A percentile compares a stretch with the other conserved stretches of the same genome.
Conservation (phyloP, 2,797 vertebrate genomes). For the Hoplostethus atlanticus region DNA sequence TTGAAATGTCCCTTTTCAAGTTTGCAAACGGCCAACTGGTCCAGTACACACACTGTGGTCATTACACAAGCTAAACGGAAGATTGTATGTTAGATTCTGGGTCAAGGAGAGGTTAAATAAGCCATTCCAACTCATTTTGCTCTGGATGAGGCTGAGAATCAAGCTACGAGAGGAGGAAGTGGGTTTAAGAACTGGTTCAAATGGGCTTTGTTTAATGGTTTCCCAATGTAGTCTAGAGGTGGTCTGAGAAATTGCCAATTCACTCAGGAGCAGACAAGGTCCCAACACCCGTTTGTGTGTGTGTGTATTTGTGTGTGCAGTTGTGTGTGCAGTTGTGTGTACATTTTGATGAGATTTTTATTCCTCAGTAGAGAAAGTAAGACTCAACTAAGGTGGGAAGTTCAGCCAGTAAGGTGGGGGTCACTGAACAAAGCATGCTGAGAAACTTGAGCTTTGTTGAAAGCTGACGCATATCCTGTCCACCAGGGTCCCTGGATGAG, state of each 20-base stretch:
- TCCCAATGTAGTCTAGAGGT: neutral
- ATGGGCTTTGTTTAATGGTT: conserved; percentile 48
- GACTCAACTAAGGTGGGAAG: conserved; percentile 27
- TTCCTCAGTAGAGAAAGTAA: conserved; percentile 34
- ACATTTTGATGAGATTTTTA: conserved; percentile 62
- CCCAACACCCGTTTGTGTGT: neutral
- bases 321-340: conserved; percentile 10
- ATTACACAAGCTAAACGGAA: conserved; percentile 24
- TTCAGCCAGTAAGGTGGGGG: conserved; percentile 36
- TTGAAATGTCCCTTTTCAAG: conserved; percentile 8
- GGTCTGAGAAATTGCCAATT: conserved; percentile 50
- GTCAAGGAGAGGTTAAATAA: conserved; percentile 61
- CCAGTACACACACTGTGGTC: conserved; percentile 7
- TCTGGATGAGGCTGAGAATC: conserved; percentile 22
- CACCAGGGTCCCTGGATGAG: conserved; percentile 28
- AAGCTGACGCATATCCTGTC: conserved; percentile 38
- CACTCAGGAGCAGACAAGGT: conserved; percentile 19
- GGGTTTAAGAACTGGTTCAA: conserved; percentile 12
- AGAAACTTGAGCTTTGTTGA: conserved; percentile 29
- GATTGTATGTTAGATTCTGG: conserved; percentile 28
- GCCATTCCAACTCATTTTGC: conserved; percentile 32
- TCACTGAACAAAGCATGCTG: conserved; percentile 54
- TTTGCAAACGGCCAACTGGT: neutral
- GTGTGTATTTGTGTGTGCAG: conserved; percentile 9
- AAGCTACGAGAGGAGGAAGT: conserved; percentile 14